These are phyloP conservation scores for Aegithalos caudatus DNA, from an alignment of 2,113 vertebrate species.

Conservation along the genomic window DNA sequence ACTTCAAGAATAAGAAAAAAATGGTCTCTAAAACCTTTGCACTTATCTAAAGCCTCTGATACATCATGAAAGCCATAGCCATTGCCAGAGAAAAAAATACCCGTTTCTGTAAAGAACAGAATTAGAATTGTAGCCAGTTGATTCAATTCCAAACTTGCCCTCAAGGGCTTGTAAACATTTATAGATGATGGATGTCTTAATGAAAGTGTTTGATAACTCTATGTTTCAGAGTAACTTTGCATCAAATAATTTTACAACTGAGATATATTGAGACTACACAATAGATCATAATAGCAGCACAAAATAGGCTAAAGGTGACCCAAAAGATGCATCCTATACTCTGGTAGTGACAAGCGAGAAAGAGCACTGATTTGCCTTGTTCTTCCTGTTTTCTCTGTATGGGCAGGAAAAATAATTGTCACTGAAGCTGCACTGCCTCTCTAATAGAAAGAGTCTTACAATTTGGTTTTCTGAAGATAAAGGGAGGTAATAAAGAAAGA, in stretches of 20 bases:
- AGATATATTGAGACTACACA: neutral
- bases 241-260: neutral
- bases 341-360: neutral
- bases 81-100: neutral
- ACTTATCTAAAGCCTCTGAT: neutral
- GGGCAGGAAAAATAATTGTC: neutral
- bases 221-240: neutral
- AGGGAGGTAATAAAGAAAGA: neutral
- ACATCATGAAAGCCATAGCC: neutral
- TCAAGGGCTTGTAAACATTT: neutral
- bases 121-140: neutral
- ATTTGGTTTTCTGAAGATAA: neutral
- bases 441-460: neutral
- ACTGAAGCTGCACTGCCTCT: neutral
- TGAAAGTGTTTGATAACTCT: neutral
- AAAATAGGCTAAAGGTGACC: neutral
- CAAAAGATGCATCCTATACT: fast-evolving
- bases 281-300: neutral
- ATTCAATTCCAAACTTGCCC: neutral
- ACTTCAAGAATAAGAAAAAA: neutral
- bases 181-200: neutral
- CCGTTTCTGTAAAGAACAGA: neutral
- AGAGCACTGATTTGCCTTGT: neutral
- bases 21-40: neutral
- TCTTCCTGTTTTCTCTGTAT: neutral